Evolutionary conservation across 2,797 vertebrate species (phyloP), one percentile per base, ranked within the genome.

Genomic region (Argya squamiceps): DNA sequence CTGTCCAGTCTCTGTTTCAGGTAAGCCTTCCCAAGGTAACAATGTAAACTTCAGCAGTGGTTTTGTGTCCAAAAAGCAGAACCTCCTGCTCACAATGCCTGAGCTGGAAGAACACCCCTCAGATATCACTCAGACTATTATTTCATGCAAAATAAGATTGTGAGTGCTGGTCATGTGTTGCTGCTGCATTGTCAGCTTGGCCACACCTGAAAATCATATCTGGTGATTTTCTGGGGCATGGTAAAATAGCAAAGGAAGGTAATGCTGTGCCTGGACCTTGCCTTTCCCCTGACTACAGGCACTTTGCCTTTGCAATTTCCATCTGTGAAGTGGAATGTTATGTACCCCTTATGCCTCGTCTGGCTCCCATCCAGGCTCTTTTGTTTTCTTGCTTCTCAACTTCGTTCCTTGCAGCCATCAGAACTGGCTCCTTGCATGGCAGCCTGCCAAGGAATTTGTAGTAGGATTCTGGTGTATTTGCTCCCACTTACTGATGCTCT

Each of bases 321-420:
- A 83, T 26, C 60, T 83, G 34, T 49, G 67, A 83, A 86, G 58
- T 88, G 49, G 8, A 15, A 49, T 74, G 12, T 27, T 79, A 13
- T 12, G 8, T 64, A 63, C 10, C 64, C 39, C 67, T 93, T 41
- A 70, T 6, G 12, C 17, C n/a, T 86, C 0, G 0, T 5, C 75
- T 97, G 92, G 94, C 84, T 92, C 34, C 26, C 0, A 5, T 80
- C 87, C 95, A 96, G 78, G 12, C 29, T 92, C 71, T 63, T 73
- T 56, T 75, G 37, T 73, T 84, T 68, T 26, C 65, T 69, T 89
- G 47, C 64, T 89, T 89, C 91, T 85, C 75, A 46, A 36, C 78
- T 93, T 91, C 47, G 30, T 83, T 80, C 75, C 82, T 97, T 52
- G 56, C 67, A 92, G 84, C 75, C 87, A 92, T 76, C 89, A 60